These are phyloP conservation scores for Tachina fera DNA, from an alignment of 2,888 invertebrate genomes.

Conservation along the genomic window DNA sequence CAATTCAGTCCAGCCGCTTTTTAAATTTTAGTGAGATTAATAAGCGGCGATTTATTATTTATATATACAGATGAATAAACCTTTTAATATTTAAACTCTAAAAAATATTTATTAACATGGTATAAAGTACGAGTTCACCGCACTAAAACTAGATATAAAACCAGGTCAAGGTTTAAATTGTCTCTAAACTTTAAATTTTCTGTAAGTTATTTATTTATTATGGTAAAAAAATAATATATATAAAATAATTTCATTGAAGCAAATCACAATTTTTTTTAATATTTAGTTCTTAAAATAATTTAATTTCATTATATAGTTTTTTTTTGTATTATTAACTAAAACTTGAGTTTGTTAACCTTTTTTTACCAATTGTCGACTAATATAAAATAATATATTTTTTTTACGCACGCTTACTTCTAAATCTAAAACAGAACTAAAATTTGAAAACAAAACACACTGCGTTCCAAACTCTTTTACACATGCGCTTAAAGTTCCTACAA, in stretches of 20 bases:
- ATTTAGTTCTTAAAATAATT: background rate
- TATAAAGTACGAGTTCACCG: constrained; percentile 36
- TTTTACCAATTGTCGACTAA: background rate
- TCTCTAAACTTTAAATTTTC: constrained; percentile 13
- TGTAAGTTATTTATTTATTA: background rate
- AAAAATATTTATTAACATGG: constrained; percentile 10
- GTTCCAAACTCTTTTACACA: constrained; percentile 57
- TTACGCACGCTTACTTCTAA: constrained; percentile 64
- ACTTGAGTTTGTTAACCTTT: constrained; percentile 13
- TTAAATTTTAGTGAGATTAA: too few relatives aligned
- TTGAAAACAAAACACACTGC: background rate
- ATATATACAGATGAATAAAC: too few relatives aligned
- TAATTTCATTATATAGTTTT: background rate
- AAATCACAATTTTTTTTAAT: constrained; percentile 32
- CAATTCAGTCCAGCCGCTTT: too few relatives aligned
- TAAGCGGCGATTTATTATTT: too few relatives aligned
- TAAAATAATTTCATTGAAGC: constrained; percentile 4
- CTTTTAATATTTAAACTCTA: too few relatives aligned
- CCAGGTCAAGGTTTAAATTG: constrained; percentile 60
- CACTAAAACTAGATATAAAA: constrained; percentile 34
- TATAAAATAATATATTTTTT: background rate
- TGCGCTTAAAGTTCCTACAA: constrained; percentile 42
- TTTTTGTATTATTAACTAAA: background rate
- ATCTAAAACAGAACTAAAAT: constrained; percentile 66
- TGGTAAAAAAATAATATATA: background rate